Evolutionary conservation across 1,140 invertebrate species (phyloP), one percentile per base, ranked within the genome.

Genomic region (Asbolus verrucosus): DNA sequence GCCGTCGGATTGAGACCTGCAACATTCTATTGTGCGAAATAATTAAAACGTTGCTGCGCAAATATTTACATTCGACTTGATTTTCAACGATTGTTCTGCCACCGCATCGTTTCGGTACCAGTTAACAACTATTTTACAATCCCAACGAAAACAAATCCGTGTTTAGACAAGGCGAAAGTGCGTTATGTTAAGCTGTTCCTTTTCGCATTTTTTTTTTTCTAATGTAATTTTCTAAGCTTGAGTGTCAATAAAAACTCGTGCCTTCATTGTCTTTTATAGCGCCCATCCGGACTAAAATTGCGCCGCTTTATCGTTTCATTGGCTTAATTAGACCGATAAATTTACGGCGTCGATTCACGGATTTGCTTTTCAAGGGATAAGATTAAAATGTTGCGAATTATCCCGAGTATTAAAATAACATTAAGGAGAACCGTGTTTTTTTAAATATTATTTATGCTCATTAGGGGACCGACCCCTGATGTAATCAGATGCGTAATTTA

Each of bases 261-360:
- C 46, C 46, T n/a, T n/a, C 24, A 54, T 54, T 54, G 46, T 54
- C 46, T 54, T 54, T 54, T 54, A 54, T 24, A 21, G 21, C 19
- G n/a, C 19, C 46, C 21, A 54, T 54, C 46, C 46, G 21, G 21
- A 54, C 24, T 54, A 54, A 54, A 54, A 54, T 54, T 24, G 46
- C 46, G 6, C 21, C n/a, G 46, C n/a, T 54, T 54, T 54, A 54
- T 54, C 46, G 46, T 54, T 54, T 54, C 46, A 54, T 54, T 54
- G 46, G 46, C 46, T 54, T 54, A 54, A 54, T 54, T 30, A 54
- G 46, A 54, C 8, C 46, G 21, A 54, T 54, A 54, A 54, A 54
- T 54, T 54, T 54, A 54, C 24, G 46, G 21, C 46, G 46, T 54
- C 46, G 46, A 54, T 54, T 24, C 46, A 14, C 16, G 46, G 46